These are phyloP conservation scores for Arge pagana DNA, from an alignment of 2,888 invertebrate species.

Conservation along the genomic window DNA sequence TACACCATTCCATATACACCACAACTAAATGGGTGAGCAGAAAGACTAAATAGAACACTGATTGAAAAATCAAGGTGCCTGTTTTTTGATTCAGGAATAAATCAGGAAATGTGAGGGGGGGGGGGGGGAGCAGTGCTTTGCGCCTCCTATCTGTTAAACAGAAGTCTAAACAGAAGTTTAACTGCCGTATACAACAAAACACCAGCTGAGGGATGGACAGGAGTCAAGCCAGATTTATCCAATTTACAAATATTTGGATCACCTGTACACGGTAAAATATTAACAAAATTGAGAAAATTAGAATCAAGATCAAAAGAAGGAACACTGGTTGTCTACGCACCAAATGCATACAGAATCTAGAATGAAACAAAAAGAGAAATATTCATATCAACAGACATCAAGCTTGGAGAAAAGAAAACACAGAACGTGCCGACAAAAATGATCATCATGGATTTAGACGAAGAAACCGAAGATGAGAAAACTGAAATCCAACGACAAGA, in stretches of 20 bases:
- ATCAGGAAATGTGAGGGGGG: conserved; percentile 43
- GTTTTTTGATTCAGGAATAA: conserved; percentile 35
- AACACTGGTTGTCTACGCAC: conserved; percentile 35
- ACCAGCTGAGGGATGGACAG: conserved; percentile 41
- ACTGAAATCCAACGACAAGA: background rate
- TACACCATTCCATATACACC: conserved; percentile 27
- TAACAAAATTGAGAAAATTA: conserved; percentile 37
- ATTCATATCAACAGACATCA: conserved; percentile 27
- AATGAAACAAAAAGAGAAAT: conserved; percentile 31
- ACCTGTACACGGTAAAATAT: conserved; percentile 36
- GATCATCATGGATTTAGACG: background rate
- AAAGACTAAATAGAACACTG: conserved; percentile 26
- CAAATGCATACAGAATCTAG: conserved; percentile 35
- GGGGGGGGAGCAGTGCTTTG: conserved; percentile 44
- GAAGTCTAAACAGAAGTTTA: conserved; percentile 34
- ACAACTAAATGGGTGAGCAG: conserved; percentile 27
- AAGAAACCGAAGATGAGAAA: background rate
- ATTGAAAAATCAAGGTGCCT: conserved; percentile 27
- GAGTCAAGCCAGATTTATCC: conserved; percentile 38
- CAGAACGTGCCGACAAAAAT: background rate
- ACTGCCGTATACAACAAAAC: conserved; percentile 19
- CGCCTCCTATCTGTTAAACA: conserved; percentile 39
- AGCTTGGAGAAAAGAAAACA: conserved; percentile 11
- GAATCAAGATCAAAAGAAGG: conserved; percentile 37
- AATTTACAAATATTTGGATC: conserved; percentile 42